Evolutionary conservation across 2,888 invertebrate genomes (phyloP).

Genomic region (Ganaspis brasiliensis): DNA sequence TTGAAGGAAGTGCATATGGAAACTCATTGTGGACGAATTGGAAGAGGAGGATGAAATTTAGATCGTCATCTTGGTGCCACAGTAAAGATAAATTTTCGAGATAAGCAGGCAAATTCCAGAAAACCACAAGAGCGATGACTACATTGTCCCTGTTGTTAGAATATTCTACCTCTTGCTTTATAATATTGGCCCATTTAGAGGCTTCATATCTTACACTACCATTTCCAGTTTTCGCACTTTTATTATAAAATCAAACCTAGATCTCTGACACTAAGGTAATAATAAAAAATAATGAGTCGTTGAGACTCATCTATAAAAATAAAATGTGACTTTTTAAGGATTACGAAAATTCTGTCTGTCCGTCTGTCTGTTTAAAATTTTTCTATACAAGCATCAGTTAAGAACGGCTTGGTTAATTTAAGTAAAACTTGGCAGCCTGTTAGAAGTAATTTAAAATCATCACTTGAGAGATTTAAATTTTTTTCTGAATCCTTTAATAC

Average conservation of each 20-base stretch:
- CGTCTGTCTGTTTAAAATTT: too few species aligned
- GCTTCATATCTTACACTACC: background rate
- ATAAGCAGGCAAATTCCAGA: conserved; percentile 71
- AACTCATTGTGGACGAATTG: background rate
- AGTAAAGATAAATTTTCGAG: conserved; percentile 69
- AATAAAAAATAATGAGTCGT: background rate
- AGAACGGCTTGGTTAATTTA: too few species aligned
- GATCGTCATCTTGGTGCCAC: conserved; percentile 66
- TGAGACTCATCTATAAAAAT: too few species aligned
- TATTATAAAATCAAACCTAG: conserved; percentile 11
- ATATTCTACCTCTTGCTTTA: conserved; percentile 18
- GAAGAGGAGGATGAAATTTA: conserved; percentile 67
- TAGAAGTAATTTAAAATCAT: too few species aligned
- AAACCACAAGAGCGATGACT: conserved; percentile 74
- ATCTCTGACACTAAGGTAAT: background rate
- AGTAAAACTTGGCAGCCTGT: too few species aligned
- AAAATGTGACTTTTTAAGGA: background rate
- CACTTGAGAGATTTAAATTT: too few species aligned
- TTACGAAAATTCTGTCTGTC: too few species aligned
- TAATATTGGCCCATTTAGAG: background rate
- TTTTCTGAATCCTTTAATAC: too few species aligned
- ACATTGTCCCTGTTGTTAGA: conserved; percentile 67
- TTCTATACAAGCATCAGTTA: too few species aligned
- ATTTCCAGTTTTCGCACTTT: conserved; percentile 9
- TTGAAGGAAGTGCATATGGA: background rate